Evolutionary conservation across 2,113 vertebrate species (phyloP).

Genomic region (Otus sunia): DNA sequence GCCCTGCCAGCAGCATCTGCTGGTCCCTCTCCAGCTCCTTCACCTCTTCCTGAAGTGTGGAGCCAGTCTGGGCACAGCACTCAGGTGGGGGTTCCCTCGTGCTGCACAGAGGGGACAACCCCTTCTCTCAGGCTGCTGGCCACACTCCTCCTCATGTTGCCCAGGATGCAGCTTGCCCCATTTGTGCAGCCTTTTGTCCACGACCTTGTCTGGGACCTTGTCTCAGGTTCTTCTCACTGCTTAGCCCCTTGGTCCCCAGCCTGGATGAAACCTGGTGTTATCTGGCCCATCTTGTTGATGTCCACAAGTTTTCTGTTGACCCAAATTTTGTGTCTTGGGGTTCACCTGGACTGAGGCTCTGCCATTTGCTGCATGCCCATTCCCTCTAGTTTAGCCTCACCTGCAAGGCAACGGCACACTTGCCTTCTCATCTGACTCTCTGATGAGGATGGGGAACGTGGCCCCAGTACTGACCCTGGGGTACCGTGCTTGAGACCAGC

Average conservation of each 20-base stretch:
- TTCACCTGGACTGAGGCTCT: background rate
- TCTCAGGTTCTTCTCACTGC: background rate
- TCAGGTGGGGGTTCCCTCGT: background rate
- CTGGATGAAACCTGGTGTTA: background rate
- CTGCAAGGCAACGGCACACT: background rate
- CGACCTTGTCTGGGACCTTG: background rate
- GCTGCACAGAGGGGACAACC: background rate
- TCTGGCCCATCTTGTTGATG: background rate
- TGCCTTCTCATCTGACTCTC: background rate
- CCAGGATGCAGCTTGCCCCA: background rate
- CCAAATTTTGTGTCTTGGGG: fast-evolving
- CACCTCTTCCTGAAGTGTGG: background rate
- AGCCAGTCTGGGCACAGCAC: background rate
- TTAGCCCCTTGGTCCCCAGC: background rate
- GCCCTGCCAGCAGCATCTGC: background rate
- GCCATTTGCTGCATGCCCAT: background rate
- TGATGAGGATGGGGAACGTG: background rate
- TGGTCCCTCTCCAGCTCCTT: background rate
- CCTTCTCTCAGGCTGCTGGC: background rate
- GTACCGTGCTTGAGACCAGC: background rate
- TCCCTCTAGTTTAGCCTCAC: background rate
- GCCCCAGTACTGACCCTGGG: too few species aligned
- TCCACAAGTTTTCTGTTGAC: background rate
- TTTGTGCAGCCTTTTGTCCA: background rate
- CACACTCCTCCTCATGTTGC: background rate